A percentile compares a stretch with the other conserved stretches of the same genome.
Conservation (phyloP, 2,113 vertebrate genomes). For the Muntiacus reevesi region DNA sequence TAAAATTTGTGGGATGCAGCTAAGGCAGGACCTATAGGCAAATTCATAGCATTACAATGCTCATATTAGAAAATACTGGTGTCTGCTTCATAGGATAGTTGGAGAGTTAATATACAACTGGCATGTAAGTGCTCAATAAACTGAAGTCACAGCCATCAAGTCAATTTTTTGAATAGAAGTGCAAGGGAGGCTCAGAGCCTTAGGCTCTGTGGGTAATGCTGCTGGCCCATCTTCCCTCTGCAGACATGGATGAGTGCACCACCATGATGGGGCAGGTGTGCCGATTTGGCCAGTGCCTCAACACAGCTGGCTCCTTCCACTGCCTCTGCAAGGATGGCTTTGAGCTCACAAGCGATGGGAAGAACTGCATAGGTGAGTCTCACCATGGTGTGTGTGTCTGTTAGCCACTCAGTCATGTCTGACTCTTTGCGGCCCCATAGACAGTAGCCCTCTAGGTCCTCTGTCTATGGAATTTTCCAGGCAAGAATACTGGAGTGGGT, state of each 20-base stretch:
- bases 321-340: slow-evolving; percentile 95
- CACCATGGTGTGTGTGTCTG: not conserved
- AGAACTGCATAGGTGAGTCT: slow-evolving; percentile 92
- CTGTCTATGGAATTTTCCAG: not conserved
- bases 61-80: not conserved
- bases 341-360: slow-evolving; percentile 89
- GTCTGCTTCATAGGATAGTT: not conserved
- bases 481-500: not conserved
- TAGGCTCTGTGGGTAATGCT: not conserved
- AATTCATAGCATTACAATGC: not conserved
- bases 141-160: not conserved
- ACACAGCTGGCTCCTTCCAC: slow-evolving; percentile 92
- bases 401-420: not conserved
- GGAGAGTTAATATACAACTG: not conserved
- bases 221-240: not conserved
- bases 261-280: slow-evolving; percentile 91
- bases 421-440: not conserved
- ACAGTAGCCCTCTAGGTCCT: not conserved
- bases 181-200: not conserved
- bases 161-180: not conserved
- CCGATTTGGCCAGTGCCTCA: slow-evolving; percentile 92
- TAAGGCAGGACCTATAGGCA: not conserved
- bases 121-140: not conserved
- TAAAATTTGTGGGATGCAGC: not conserved
- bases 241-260: slow-evolving; percentile 92